These are phyloP conservation scores for Pseudeuparius sepicola DNA, from an alignment of 2,888 invertebrate genomes.

Conservation along the genomic window DNA sequence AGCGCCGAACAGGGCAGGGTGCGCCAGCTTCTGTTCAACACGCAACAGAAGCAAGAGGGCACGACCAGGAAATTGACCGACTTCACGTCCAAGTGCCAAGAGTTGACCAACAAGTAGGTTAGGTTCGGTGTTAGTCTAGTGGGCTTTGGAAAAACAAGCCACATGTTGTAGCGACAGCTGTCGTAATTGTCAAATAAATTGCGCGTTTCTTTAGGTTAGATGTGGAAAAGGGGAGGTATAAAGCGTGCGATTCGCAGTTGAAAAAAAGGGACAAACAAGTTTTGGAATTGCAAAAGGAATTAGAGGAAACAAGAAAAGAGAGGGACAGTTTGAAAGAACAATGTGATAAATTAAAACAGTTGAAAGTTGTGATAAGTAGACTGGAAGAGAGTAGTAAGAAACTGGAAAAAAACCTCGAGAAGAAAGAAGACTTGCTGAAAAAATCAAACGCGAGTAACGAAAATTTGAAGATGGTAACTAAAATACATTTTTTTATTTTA, in stretches of 20 bases:
- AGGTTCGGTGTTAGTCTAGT: too few relatives aligned
- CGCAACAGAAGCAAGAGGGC: constrained; percentile 43
- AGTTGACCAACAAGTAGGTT: too few relatives aligned
- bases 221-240: constrained; percentile 26
- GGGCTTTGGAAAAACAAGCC: constrained; percentile 14
- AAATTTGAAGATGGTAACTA: constrained; percentile 30
- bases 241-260: constrained; percentile 24
- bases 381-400: constrained; percentile 33
- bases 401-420: constrained; percentile 31
- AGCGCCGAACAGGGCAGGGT: constrained; percentile 41
- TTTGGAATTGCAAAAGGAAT: constrained; percentile 23
- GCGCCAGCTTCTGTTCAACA: constrained; percentile 42
- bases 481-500: constrained; percentile 1
- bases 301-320: constrained; percentile 22
- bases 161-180: constrained; percentile 4
- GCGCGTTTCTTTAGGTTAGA: constrained; percentile 22
- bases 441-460: constrained; percentile 28
- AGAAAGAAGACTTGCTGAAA: constrained; percentile 31
- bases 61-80: too few relatives aligned
- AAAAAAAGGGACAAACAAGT: constrained; percentile 25
- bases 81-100: constrained; percentile 25
- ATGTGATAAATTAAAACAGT: constrained; percentile 25
- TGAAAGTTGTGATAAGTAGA: constrained; percentile 28
- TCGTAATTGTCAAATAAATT: not conserved
- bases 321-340: constrained; percentile 28